Evolutionary conservation across 1,140 invertebrate genomes (phyloP).

Genomic region (Hestina assimilis): DNA sequence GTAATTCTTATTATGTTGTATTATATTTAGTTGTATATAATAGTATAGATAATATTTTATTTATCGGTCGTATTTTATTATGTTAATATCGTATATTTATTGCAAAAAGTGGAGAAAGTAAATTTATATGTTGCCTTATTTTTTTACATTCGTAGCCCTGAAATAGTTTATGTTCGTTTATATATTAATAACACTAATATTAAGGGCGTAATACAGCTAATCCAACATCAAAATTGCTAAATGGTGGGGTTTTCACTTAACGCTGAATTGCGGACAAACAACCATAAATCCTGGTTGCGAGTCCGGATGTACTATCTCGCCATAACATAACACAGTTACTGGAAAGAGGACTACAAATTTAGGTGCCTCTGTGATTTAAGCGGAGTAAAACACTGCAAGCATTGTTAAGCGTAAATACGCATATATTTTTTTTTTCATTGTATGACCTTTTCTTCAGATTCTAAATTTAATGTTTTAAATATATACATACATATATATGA

Average conservation of each 20-base stretch:
- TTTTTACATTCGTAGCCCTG: too few species aligned
- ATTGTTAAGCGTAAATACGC: conserved; percentile 1
- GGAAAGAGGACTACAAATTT: conserved; percentile 24
- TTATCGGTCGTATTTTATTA: too few species aligned
- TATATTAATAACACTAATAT: conserved; percentile 2
- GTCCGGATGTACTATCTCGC: conserved; percentile 28
- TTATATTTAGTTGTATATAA: too few species aligned
- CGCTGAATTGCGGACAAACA: conserved; percentile 32
- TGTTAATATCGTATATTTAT: too few species aligned
- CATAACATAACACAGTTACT: conserved; percentile 11
- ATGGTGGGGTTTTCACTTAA: conserved; percentile 20
- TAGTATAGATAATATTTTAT: too few species aligned
- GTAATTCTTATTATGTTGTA: too few species aligned
- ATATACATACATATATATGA: neutral
- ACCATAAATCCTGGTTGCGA: conserved; percentile 35
- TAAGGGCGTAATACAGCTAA: conserved; percentile 1
- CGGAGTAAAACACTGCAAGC: conserved; percentile 3
- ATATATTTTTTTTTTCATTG: too few species aligned
- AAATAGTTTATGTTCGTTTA: neutral
- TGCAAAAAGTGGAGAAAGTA: too few species aligned
- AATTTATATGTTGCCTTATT: too few species aligned
- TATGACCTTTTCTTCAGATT: neutral
- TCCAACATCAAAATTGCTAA: conserved; percentile 34
- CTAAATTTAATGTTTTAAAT: neutral
- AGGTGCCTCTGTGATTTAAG: conserved; percentile 12